A percentile compares a stretch with the other conserved stretches of the same genome.
Evolutionary conservation across 2,888 invertebrate species (phyloP).

Genomic region (Colostygia pectinataria): DNA sequence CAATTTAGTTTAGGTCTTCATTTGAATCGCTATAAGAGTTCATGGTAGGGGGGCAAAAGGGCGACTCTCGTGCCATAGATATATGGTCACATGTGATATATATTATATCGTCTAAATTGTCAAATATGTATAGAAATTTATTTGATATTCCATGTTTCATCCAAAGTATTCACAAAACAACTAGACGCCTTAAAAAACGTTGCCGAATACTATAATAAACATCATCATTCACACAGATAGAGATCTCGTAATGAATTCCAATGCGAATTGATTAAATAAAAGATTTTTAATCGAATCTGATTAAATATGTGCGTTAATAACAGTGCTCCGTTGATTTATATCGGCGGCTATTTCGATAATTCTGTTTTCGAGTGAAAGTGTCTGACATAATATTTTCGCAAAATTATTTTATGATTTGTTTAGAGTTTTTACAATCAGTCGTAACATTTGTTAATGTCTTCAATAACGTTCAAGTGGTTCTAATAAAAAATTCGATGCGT

Average conservation of each 20-base stretch:
- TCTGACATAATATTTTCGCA: constrained; percentile 37
- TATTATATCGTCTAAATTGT: too few relatives aligned
- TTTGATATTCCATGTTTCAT: too few relatives aligned
- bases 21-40: too few relatives aligned
- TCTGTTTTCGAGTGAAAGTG: constrained; percentile 39
- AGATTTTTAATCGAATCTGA: constrained; percentile 65
- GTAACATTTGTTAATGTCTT: too few relatives aligned
- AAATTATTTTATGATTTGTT: constrained; percentile 22
- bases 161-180: too few relatives aligned
- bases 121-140: too few relatives aligned
- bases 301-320: constrained; percentile 63
- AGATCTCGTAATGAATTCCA: constrained; percentile 54
- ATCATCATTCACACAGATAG: constrained; percentile 55
- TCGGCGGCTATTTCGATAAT: constrained; percentile 31
- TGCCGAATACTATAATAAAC: constrained; percentile 22
- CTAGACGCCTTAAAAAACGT: background rate
- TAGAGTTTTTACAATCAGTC: constrained; percentile 16
- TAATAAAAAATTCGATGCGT: too few relatives aligned
- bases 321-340: constrained; percentile 54
- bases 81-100: too few relatives aligned
- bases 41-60: too few relatives aligned
- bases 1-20: too few relatives aligned
- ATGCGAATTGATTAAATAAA: constrained; percentile 62
- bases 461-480: too few relatives aligned
- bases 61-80: too few relatives aligned